Conservation (phyloP, 2,888 invertebrate genomes). For the Stomorhina lunata region DNA sequence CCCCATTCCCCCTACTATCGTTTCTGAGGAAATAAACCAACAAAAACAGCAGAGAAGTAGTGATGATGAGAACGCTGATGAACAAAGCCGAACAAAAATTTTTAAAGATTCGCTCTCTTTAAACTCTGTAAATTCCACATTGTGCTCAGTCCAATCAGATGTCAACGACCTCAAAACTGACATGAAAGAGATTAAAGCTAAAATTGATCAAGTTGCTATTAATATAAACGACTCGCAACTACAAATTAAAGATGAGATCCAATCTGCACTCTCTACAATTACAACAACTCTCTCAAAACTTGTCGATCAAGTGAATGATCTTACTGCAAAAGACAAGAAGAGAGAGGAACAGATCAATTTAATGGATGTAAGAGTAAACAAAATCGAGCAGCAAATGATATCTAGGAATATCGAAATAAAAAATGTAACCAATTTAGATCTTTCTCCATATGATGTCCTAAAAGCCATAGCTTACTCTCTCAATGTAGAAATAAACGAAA, state of each 20-base stretch:
- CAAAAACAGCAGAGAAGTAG: background rate
- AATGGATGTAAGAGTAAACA: background rate
- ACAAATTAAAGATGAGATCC: background rate
- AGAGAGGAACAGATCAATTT: background rate
- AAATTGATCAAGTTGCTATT: background rate
- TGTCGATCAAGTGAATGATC: background rate
- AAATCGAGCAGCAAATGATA: background rate
- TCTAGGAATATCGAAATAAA: background rate
- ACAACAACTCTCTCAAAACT: background rate
- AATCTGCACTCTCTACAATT: background rate
- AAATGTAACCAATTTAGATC: too few species aligned
- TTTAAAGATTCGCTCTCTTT: background rate
- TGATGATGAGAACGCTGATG: background rate
- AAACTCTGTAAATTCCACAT: background rate
- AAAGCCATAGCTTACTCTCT: background rate
- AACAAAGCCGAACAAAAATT: background rate
- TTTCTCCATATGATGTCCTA: background rate
- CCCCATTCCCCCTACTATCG: background rate
- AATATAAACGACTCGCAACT: background rate
- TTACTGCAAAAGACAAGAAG: background rate
- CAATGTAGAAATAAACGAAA: background rate
- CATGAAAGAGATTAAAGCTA: background rate
- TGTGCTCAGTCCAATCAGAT: background rate
- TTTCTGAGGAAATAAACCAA: background rate
- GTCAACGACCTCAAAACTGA: background rate